Conservation (phyloP, 2,888 invertebrate species). For the Lingula anatina region DNA sequence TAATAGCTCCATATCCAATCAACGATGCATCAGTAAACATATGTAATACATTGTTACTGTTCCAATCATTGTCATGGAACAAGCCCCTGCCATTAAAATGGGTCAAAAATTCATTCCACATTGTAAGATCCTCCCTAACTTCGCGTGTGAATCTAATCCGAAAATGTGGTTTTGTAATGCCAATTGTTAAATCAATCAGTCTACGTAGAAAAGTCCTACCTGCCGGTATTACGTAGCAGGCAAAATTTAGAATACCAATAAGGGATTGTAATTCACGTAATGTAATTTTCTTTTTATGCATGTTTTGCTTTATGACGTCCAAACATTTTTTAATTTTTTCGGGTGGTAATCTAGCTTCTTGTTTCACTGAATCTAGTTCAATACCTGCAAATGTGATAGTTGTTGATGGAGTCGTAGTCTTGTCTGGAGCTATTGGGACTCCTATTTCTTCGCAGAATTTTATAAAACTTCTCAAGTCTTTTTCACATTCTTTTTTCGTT, state of each 20-base stretch:
- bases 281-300: constrained; percentile 3
- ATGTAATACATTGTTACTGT: background rate
- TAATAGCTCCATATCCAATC: constrained; percentile 3
- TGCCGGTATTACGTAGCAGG: constrained; percentile 3
- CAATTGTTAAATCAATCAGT: constrained; percentile 4
- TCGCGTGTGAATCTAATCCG: constrained; percentile 3
- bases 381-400: constrained; percentile 6
- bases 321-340: constrained; percentile 4
- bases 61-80: constrained; percentile 5
- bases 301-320: background rate
- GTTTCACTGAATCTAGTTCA: constrained; percentile 7
- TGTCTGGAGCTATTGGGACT: constrained; percentile 3
- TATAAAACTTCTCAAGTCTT: too few species aligned
- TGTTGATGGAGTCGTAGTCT: constrained; percentile 6
- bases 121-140: constrained; percentile 5
- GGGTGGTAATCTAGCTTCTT: constrained; percentile 6
- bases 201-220: constrained; percentile 10
- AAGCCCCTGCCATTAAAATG: constrained; percentile 6
- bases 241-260: constrained; percentile 7
- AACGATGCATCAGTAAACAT: constrained; percentile 8
- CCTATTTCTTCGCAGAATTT: background rate
- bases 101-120: constrained; percentile 7
- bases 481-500: background rate
- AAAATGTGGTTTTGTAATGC: constrained; percentile 3
- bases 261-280: constrained; percentile 8